Conservation (phyloP, 23 tunicate species). For the Ascidia mentula region DNA sequence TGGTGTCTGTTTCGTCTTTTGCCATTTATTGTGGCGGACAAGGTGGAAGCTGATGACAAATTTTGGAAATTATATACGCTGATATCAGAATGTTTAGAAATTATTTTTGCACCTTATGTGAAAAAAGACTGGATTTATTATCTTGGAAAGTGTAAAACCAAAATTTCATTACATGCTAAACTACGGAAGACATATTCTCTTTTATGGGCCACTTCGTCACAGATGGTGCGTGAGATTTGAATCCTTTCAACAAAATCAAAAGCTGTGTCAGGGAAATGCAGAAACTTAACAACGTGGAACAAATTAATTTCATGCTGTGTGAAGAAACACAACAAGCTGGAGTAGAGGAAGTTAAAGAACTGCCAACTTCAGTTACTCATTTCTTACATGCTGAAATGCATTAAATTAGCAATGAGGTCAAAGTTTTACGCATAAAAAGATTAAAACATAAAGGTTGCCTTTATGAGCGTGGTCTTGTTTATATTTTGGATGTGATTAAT, state of each 20-base stretch:
- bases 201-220: background rate
- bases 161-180: constrained; percentile 1
- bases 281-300: constrained; percentile 5
- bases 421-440: background rate
- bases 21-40: background rate
- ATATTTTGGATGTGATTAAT: background rate
- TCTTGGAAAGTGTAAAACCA: background rate
- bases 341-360: background rate
- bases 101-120: background rate
- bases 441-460: background rate
- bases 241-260: no score
- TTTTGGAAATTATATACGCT: background rate
- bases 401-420: no score
- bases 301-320: background rate
- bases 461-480: background rate
- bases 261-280: no score
- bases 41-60: background rate
- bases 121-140: background rate
- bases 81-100: background rate
- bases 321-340: background rate
- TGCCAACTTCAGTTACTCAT: background rate
- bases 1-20: constrained; percentile 2
- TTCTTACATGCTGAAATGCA: background rate
- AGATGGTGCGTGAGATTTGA: constrained; percentile 6
- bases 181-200: background rate